Evolutionary conservation across 2,888 invertebrate species (phyloP), one percentile per base, ranked within the genome.

Genomic region (Odontomyia ornata): DNA sequence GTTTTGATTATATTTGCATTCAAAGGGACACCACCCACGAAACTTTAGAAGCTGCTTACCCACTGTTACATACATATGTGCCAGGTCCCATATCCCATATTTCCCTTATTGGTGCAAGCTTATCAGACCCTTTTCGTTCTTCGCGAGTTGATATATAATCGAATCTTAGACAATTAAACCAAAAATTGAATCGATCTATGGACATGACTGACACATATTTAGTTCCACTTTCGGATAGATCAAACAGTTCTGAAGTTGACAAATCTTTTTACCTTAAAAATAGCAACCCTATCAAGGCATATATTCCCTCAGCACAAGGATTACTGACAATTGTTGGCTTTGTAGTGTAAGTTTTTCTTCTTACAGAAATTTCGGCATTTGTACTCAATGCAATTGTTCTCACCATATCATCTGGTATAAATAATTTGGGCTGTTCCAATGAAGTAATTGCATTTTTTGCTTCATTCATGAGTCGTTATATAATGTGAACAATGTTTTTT

Each of bases 41-140:
- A 28, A 64, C 5, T 18, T 28, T 28, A 64, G 62, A 11, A 64
- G 28, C 11, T 64, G 62, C 28, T 64, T 18, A 28, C 18, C 62
- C 27, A 28, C 27, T 64, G 65, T 65, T n/a, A n/a, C n/a, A n/a
- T 1, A 65, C 15, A 65, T 52, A 52, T 5, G 36, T 36, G 18
- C 52, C 52, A 52, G 15, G 52, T 9, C 25, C 28, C n/a, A 64
- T 27, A 5, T 64, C n/a, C 64, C 27, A 64, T 15, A 64, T 64
- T 28, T 64, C 64, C 30, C 64, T 64, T 28, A 64, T 60, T 23
- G 60, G 60, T 28, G 30, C 27, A n/a, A 28, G 7, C n/a, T 64
- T 64, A 64, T 28, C 64, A 28, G 64, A 15, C 30, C n/a, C n/a
- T n/a, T n/a, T n/a, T n/a, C n/a, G n/a, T n/a, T n/a, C n/a, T n/a